Conservation (phyloP, 2,797 vertebrate species). For the Onychomys arenicola region DNA sequence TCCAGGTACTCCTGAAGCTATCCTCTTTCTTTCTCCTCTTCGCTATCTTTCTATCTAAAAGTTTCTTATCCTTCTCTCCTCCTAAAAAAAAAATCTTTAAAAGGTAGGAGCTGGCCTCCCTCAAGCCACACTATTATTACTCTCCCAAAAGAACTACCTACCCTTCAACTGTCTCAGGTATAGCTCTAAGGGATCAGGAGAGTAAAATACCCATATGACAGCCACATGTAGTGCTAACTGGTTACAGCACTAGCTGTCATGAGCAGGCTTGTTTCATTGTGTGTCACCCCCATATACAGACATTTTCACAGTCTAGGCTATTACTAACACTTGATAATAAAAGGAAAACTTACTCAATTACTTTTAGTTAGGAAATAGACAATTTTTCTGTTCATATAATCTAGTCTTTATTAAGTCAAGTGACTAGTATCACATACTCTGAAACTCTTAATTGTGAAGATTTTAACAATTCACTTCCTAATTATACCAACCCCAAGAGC, state of each 20-base stretch:
- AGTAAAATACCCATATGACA: not conserved
- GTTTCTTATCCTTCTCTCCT: no score
- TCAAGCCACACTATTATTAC: not conserved
- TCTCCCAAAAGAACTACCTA: not conserved
- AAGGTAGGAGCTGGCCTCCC: not conserved
- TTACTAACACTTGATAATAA: not conserved
- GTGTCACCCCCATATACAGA: no score
- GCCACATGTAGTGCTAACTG: not conserved
- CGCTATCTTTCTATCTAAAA: no score
- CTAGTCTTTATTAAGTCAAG: constrained; percentile 88
- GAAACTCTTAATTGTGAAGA: constrained; percentile 78
- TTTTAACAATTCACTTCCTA: constrained; percentile 73
- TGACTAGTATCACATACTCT: constrained; percentile 84
- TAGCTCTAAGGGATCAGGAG: not conserved
- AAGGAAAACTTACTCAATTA: constrained; percentile 6
- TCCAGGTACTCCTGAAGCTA: no score
- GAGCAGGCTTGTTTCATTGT: not conserved
- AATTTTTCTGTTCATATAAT: constrained; percentile 55
- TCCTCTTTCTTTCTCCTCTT: no score
- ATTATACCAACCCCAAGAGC: not conserved
- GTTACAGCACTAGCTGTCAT: not conserved
- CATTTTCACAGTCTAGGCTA: not conserved
- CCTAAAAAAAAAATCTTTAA: no score
- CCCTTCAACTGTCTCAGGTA: not conserved
- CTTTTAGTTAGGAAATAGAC: constrained; percentile 47